Percentiles rank a stretch among this genome's conserved stretches.
Evolutionary conservation across 2,888 invertebrate genomes (phyloP).

Genomic region (Punctoribates punctum): DNA sequence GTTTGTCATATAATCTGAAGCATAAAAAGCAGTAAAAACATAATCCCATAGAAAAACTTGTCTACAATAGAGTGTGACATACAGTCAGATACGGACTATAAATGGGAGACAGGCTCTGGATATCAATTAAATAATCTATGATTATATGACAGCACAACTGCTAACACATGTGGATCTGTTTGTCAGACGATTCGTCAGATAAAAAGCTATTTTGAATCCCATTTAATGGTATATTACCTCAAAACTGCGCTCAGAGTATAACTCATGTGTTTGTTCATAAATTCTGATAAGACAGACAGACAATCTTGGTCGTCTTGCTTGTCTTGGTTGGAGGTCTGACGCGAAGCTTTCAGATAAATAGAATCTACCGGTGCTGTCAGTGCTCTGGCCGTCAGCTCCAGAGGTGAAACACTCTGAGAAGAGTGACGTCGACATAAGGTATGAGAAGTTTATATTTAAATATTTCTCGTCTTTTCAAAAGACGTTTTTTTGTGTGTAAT

Average conservation of each 20-base stretch:
- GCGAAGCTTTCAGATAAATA: not conserved
- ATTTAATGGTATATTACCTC: not conserved
- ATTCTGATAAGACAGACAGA: constrained; percentile 1
- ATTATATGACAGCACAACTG: constrained; percentile 23
- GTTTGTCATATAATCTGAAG: not conserved
- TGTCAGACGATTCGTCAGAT: not conserved
- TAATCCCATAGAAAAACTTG: not conserved
- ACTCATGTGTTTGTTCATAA: not conserved
- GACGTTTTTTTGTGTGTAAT: not conserved
- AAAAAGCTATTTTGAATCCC: not conserved
- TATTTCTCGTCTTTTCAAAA: not conserved
- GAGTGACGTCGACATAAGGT: not conserved
- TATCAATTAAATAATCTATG: constrained; percentile 26
- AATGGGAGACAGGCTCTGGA: constrained; percentile 4
- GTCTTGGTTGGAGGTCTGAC: constrained; percentile 1
- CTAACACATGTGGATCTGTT: constrained; percentile 5
- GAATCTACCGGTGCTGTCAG: not conserved
- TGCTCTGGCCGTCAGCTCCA: not conserved
- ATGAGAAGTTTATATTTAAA: not conserved
- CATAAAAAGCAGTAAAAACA: not conserved
- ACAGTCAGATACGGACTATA: not conserved
- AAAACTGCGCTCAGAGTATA: not conserved
- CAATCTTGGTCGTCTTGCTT: too few species aligned
- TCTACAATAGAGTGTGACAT: not conserved
- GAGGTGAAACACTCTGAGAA: not conserved